Percentiles rank a stretch among this genome's conserved stretches.
Conservation (phyloP, 2,113 vertebrate genomes). For the Casuarius casuarius region DNA sequence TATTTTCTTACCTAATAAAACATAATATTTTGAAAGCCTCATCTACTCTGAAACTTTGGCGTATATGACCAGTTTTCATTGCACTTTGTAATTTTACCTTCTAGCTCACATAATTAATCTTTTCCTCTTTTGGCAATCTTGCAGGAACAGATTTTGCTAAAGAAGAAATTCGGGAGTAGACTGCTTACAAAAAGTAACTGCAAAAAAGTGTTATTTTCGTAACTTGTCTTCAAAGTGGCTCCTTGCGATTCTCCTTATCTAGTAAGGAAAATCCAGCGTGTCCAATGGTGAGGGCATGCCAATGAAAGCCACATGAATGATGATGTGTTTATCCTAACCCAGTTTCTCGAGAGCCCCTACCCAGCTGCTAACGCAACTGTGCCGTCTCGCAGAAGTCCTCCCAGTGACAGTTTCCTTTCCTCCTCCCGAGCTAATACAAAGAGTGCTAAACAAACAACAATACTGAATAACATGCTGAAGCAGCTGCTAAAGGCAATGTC, state of each 20-base stretch:
- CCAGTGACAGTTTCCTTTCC: not conserved
- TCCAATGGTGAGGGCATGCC: not conserved
- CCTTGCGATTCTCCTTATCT: not conserved
- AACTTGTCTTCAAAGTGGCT: not conserved
- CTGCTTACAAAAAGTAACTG: not conserved
- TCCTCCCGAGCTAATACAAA: not conserved
- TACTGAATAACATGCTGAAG: not conserved
- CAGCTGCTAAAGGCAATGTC: not conserved
- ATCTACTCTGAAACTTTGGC: not conserved
- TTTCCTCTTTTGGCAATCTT: not conserved
- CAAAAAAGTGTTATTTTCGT: not conserved
- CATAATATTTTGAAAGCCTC: not conserved
- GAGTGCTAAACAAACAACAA: not conserved
- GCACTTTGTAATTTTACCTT: not conserved
- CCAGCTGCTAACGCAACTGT: not conserved
- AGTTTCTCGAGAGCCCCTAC: not conserved
- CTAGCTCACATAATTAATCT: not conserved
- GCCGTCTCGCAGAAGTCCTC: not conserved
- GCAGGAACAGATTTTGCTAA: not conserved
- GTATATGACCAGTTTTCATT: not conserved
- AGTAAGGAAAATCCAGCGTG: not conserved
- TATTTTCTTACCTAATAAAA: not conserved
- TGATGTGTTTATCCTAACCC: not conserved
- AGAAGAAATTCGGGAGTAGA: not conserved
- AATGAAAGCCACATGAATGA: fast-evolving